A percentile compares a stretch with the other conserved stretches of the same genome.
These are phyloP conservation scores for Catharus fuscescens DNA, from an alignment of 2,113 vertebrate species.

Conservation along the genomic window DNA sequence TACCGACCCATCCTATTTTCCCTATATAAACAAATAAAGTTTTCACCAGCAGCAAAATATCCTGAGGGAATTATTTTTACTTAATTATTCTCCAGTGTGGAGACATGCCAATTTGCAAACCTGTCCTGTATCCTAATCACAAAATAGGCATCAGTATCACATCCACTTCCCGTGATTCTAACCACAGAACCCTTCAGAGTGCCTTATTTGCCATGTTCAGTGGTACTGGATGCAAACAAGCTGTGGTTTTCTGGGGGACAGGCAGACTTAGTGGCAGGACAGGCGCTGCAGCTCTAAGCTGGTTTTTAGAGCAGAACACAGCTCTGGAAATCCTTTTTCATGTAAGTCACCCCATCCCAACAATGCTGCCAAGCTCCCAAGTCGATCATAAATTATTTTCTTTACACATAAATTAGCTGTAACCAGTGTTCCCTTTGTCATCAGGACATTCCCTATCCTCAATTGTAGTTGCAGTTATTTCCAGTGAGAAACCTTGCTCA, in stretches of 20 bases:
- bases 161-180: rapidly evolving
- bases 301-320: not conserved
- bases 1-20: not conserved
- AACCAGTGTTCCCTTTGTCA: not conserved
- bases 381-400: not conserved
- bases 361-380: not conserved
- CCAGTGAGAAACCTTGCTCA: not conserved
- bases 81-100: not conserved
- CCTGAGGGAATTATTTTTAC: not conserved
- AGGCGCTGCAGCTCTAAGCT: rapidly evolving
- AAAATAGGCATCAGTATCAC: not conserved
- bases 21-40: not conserved
- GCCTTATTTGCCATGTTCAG: not conserved
- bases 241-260: not conserved
- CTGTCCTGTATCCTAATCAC: not conserved
- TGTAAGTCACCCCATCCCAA: not conserved
- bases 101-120: not conserved
- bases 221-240: not conserved
- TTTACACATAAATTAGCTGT: not conserved
- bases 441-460: not conserved
- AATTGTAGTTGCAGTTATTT: not conserved
- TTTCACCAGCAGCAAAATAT: not conserved
- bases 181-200: not conserved
- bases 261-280: too few relatives aligned
- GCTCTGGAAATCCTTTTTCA: not conserved